These are phyloP conservation scores for Bubo bubo DNA, from an alignment of 2,113 vertebrate species.

Conservation along the genomic window DNA sequence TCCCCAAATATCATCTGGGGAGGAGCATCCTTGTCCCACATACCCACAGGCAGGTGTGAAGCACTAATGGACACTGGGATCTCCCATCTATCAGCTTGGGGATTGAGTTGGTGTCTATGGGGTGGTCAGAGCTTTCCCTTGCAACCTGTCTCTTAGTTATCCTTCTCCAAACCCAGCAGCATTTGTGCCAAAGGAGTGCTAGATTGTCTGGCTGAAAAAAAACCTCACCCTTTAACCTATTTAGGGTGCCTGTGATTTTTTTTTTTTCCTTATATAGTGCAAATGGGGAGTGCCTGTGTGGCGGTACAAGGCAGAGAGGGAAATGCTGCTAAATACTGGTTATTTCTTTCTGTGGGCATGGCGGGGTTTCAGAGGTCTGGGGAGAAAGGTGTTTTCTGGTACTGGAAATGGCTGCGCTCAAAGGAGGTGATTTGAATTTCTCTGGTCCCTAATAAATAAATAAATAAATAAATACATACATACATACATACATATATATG, in stretches of 20 bases:
- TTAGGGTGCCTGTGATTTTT: neutral
- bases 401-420: neutral
- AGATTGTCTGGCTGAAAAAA: neutral
- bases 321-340: neutral
- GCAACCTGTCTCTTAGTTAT: too few species aligned
- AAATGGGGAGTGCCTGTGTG: neutral
- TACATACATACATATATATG: neutral
- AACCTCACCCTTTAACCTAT: neutral
- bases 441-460: neutral
- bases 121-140: neutral
- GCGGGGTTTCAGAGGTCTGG: neutral
- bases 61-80: rapidly evolving
- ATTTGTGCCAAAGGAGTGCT: neutral
- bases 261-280: neutral
- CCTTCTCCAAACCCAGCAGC: neutral
- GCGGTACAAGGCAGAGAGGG: neutral
- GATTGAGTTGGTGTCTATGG: rapidly evolving
- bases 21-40: neutral
- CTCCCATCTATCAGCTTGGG: neutral
- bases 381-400: neutral
- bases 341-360: neutral
- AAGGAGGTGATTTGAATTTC: neutral
- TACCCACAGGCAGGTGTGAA: neutral
- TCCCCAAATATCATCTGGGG: neutral
- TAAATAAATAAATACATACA: too few species aligned